Conservation (phyloP, 1,140 invertebrate species). For the Cydia pomonella region DNA sequence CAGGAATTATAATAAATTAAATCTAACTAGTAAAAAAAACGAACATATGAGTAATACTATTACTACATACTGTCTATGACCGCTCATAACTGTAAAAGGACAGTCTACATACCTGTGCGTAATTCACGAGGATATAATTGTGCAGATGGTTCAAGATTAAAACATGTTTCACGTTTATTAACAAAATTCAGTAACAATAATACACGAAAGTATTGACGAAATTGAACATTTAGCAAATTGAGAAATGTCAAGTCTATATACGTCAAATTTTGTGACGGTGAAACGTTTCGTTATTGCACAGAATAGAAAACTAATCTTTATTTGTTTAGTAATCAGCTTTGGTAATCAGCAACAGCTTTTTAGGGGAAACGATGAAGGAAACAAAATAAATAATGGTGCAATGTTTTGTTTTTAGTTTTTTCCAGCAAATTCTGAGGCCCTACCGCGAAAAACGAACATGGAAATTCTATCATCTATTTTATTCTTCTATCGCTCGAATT, state of each 20-base stretch:
- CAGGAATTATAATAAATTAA: background rate
- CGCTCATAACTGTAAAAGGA: background rate
- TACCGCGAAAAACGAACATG: too few relatives aligned
- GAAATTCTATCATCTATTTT: too few relatives aligned
- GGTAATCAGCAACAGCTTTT: too few relatives aligned
- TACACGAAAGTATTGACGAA: conserved; percentile 8
- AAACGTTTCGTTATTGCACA: background rate
- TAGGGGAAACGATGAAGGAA: too few relatives aligned
- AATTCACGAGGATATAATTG: background rate
- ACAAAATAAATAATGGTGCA: too few relatives aligned
- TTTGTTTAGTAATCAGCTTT: too few relatives aligned
- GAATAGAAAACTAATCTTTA: background rate
- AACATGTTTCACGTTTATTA: conserved; percentile 11
- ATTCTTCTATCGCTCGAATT: too few relatives aligned
- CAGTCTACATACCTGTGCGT: background rate
- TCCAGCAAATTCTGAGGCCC: background rate
- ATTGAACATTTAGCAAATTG: conserved; percentile 3
- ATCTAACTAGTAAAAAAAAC: background rate
- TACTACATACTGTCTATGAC: background rate
- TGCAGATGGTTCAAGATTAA: background rate
- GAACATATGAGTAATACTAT: background rate
- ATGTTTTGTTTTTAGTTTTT: background rate
- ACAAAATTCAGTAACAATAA: conserved; percentile 2
- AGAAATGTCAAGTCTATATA: background rate
- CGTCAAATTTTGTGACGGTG: background rate